Conservation (phyloP, 1,140 invertebrate genomes). For the Zaprionus africanus region DNA sequence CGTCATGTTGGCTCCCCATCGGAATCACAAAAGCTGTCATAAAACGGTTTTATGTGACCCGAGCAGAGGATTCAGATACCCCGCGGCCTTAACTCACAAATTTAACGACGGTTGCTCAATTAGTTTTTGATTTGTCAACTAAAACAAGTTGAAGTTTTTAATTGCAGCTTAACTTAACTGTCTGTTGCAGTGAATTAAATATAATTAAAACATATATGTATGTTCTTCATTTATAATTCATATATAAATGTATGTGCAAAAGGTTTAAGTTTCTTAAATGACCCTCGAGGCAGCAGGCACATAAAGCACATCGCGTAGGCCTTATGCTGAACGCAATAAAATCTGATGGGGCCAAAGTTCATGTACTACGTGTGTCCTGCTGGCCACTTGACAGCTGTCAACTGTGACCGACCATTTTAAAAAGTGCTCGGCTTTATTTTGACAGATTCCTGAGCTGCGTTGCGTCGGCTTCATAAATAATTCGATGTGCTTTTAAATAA, state of each 20-base stretch:
- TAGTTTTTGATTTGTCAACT: background rate
- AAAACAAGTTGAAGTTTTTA: background rate
- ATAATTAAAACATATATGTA: background rate
- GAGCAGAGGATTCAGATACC: conserved; percentile 18
- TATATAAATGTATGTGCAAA: too few relatives aligned
- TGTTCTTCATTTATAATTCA: too few relatives aligned
- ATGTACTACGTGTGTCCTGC: conserved; percentile 26
- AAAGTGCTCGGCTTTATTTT: conserved; percentile 39
- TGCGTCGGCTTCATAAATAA: conserved; percentile 31
- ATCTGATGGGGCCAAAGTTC: conserved; percentile 18
- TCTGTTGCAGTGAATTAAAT: background rate
- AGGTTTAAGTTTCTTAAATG: background rate
- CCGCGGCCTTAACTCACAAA: conserved; percentile 10
- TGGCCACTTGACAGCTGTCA: conserved; percentile 47
- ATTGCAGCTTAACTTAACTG: background rate
- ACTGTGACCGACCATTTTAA: conserved; percentile 36
- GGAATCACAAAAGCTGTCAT: conserved; percentile 37
- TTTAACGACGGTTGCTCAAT: conserved; percentile 19
- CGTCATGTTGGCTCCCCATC: conserved; percentile 15
- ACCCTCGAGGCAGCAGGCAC: conserved; percentile 14
- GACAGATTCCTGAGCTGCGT: conserved; percentile 23
- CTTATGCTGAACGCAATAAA: conserved; percentile 36
- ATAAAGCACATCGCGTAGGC: conserved; percentile 11
- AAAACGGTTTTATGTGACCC: conserved; percentile 45
- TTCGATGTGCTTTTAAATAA: conserved; percentile 56